Evolutionary conservation across 2,113 vertebrate genomes (phyloP).

Genomic region (Dermatemys mawii): DNA sequence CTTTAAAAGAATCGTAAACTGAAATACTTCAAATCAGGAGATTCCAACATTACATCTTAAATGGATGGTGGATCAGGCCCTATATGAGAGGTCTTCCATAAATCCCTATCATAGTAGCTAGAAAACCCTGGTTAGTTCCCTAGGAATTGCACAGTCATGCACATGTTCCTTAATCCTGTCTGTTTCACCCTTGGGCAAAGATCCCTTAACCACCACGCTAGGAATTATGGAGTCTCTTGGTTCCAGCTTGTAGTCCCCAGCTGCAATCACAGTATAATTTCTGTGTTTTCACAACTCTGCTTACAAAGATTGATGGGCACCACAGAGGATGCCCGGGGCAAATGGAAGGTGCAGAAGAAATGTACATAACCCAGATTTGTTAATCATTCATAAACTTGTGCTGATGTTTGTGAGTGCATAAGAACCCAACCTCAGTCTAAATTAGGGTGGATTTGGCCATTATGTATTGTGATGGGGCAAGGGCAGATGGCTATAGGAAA

Average conservation of each 20-base stretch:
- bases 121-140: neutral
- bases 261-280: neutral
- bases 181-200: neutral
- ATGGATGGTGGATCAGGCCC: accelerated
- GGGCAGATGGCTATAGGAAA: no score
- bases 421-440: neutral
- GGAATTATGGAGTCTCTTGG: neutral
- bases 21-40: neutral
- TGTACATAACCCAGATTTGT: neutral
- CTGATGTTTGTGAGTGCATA: neutral
- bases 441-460: neutral
- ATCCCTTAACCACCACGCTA: neutral
- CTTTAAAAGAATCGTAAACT: neutral
- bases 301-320: neutral
- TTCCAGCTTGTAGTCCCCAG: neutral
- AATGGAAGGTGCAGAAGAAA: neutral
- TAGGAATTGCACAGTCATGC: neutral
- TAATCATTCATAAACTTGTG: accelerated
- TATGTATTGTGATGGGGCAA: no score
- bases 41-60: neutral
- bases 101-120: neutral
- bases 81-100: neutral
- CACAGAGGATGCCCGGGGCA: neutral
- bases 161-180: neutral
- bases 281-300: accelerated